phyloP scores from a whole-genome alignment of 2,888 invertebrate genomes.

The Ischnus inquisitorius region DNA sequence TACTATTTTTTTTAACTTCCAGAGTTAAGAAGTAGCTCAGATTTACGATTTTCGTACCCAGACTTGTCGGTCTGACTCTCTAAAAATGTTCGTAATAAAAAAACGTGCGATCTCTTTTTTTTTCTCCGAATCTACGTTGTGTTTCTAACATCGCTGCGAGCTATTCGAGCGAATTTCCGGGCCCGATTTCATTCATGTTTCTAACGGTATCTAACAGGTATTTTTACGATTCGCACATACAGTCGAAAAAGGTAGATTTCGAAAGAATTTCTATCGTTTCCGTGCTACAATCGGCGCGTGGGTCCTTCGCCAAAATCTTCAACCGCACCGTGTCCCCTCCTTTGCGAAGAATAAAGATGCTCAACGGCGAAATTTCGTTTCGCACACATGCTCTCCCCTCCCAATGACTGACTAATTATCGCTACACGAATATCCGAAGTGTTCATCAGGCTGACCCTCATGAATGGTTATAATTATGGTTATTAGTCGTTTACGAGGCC shows the following conservation, averaged over 20 bases:
- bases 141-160: not conserved
- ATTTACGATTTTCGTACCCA: no score
- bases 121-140: not conserved
- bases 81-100: not conserved
- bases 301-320: not conserved
- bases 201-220: constrained; percentile 14
- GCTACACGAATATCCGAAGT: constrained; percentile 38
- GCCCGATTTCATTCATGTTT: constrained; percentile 34
- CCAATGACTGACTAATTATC: constrained; percentile 55
- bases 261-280: constrained; percentile 23
- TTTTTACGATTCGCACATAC: not conserved
- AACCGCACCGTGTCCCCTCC: not conserved
- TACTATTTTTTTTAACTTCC: no score
- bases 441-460: constrained; percentile 23
- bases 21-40: no score
- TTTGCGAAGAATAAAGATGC: not conserved
- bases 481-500: constrained; percentile 53
- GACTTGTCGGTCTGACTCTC: not conserved
- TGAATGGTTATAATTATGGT: constrained; percentile 59
- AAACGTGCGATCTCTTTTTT: not conserved
- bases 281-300: not conserved
- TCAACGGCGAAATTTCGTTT: constrained; percentile 12
- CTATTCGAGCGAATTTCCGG: not conserved
- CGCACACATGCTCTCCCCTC: not conserved
- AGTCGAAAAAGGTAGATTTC: not conserved